Evolutionary conservation across 2,888 invertebrate species (phyloP), one percentile per base, ranked within the genome.

Genomic region (Rhagium mordax): DNA sequence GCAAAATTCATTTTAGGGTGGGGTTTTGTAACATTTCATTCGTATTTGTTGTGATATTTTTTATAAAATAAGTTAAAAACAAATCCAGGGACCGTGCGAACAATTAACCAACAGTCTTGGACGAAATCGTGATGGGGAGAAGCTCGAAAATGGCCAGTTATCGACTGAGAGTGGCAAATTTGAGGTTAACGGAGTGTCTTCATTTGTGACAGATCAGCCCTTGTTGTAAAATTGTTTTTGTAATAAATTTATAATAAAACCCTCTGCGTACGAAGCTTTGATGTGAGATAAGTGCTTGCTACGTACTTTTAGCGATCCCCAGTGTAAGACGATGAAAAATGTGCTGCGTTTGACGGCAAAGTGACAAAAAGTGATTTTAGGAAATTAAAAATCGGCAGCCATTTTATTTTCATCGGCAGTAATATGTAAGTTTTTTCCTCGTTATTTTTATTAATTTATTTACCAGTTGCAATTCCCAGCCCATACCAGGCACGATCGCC

Each of bases 351-450:
- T 51, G 65, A 71, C 47, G 69, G 61, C 69, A 71, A 74, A 73
- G 72, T 70, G 68, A 75, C 71, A 65, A 73, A 71, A 70, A 75
- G 74, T 73, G 74, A 75, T 76, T 72, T 72, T 68, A 72, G 72
- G 72, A 73, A 76, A 75, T 79, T 69, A 72, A 75, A 78, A 72
- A 78, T 71, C 65, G 78, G 78, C 76, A 74, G 77, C 78, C 77
- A 78, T 78, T 76, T 79, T 77, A 76, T 76, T 77, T 81, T 78
- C 78, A 74, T 77, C 70, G 76, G 74, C 71, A 80, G 78, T 78
- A 81, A 79, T 79, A 77, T 79, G 81, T 82, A 81, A 82, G 81
- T 82, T 81, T 81, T 80, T 76, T 53, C 47, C 4, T 20, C 64
- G 24, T 71, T 71, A 72, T 70, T 27, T 73, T 71, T 51, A 55